Evolutionary conservation across 2,113 vertebrate species (phyloP).

Genomic region (Oryzias woworae): DNA sequence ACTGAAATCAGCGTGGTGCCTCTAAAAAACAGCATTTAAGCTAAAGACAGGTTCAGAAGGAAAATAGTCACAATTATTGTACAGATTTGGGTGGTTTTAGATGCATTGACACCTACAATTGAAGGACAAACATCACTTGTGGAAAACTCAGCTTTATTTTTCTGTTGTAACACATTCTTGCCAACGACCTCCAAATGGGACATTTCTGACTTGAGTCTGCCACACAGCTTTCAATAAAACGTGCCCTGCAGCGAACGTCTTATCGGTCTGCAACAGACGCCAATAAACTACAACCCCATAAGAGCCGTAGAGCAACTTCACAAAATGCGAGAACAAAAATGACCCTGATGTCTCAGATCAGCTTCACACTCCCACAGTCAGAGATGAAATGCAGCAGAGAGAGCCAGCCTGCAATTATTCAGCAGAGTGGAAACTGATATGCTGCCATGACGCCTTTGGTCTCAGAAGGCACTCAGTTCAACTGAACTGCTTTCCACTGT

Average conservation of each 20-base stretch:
- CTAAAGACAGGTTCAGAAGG: too few species aligned
- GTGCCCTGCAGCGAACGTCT: slow-evolving; percentile 29
- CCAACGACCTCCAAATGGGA: slow-evolving; percentile 5
- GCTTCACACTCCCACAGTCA: slow-evolving; percentile 41
- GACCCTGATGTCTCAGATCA: slow-evolving; percentile 37
- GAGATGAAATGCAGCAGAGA: slow-evolving; percentile 43
- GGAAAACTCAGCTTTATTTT: neutral
- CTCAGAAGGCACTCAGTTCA: slow-evolving; percentile 31
- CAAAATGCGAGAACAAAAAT: slow-evolving; percentile 46
- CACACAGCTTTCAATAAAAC: slow-evolving; percentile 46
- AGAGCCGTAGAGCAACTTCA: slow-evolving; percentile 46
- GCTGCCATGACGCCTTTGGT: slow-evolving; percentile 48
- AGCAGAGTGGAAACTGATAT: slow-evolving; percentile 63
- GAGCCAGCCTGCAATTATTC: slow-evolving; percentile 53
- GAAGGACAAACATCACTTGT: too few species aligned
- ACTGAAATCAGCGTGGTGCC: too few species aligned
- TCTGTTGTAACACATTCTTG: neutral
- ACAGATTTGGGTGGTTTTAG: too few species aligned
- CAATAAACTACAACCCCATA: slow-evolving; percentile 54
- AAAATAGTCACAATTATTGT: too few species aligned
- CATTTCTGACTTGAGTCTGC: slow-evolving; percentile 15
- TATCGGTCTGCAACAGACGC: slow-evolving; percentile 47
- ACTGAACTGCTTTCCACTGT: slow-evolving; percentile 56
- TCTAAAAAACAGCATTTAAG: too few species aligned
- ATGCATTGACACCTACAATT: too few species aligned